phyloP scores from a whole-genome alignment of 1,140 invertebrate species.

The Lepidotrigona ventralis region DNA sequence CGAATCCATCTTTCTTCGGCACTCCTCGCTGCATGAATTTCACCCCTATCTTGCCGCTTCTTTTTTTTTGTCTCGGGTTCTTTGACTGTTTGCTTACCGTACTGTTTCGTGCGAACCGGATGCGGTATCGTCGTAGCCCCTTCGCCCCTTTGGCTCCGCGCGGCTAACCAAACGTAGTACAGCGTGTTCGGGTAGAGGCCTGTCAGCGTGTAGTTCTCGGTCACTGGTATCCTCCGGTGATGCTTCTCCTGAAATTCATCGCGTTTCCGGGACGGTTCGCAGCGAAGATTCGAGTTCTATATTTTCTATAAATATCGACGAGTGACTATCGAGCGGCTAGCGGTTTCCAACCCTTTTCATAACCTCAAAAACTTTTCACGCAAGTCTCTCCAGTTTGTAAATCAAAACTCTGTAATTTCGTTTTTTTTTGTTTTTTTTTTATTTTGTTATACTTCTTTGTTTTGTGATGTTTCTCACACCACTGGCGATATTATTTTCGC shows the following conservation, averaged over 20 bases:
- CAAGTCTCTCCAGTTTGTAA: no score
- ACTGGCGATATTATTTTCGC: no score
- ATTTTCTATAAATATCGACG: neutral
- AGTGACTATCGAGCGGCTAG: no score
- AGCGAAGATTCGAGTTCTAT: neutral
- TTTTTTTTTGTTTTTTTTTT: no score
- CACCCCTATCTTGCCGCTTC: constrained; percentile 57
- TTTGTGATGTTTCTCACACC: no score
- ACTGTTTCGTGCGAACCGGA: constrained; percentile 96
- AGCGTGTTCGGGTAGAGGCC: constrained; percentile 96
- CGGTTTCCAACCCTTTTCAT: no score
- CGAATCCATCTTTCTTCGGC: constrained; percentile 66
- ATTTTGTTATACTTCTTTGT: no score
- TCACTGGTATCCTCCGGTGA: constrained; percentile 88
- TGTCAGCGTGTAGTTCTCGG: constrained; percentile 91
- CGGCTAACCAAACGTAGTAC: constrained; percentile 97
- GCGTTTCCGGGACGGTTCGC: no score
- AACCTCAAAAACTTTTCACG: no score
- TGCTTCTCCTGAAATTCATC: constrained; percentile 81
- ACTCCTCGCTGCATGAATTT: constrained; percentile 78
- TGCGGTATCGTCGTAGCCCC: constrained; percentile 97
- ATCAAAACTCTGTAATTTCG: no score
- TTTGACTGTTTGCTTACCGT: constrained; percentile 88
- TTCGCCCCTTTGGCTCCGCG: constrained; percentile 93
- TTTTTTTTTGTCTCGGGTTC: constrained; percentile 46